phyloP scores from a whole-genome alignment of 2,888 invertebrate genomes.

The Lissocephala sabroskyi region DNA sequence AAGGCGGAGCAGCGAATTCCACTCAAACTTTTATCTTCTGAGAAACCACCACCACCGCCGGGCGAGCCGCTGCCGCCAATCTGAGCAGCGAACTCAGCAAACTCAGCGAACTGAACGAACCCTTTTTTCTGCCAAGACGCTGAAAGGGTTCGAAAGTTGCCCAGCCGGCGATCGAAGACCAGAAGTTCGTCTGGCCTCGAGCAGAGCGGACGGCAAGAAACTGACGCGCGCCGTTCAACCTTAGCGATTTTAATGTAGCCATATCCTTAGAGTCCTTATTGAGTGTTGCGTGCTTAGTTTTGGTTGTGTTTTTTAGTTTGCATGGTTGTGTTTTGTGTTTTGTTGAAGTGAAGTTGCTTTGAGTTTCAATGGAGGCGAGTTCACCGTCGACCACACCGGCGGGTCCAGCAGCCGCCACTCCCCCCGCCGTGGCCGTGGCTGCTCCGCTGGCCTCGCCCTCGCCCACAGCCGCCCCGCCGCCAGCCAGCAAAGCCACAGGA shows the following conservation, averaged over 20 bases:
- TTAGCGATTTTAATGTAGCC: background rate
- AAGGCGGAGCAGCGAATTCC: too few relatives aligned
- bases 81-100: too few relatives aligned
- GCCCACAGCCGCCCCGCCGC: too few relatives aligned
- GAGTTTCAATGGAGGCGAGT: conserved; percentile 38
- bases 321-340: too few relatives aligned
- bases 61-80: conserved; percentile 5
- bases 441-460: conserved; percentile 16
- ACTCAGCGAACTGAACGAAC: too few relatives aligned
- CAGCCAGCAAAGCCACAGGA: conserved; percentile 24
- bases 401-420: conserved; percentile 15
- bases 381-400: conserved; percentile 33
- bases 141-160: conserved; percentile 57
- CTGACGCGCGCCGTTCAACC: conserved; percentile 20
- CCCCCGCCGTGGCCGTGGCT: too few relatives aligned
- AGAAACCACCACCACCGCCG: background rate
- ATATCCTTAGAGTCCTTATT: conserved; percentile 14
- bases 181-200: conserved; percentile 72
- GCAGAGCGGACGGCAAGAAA: conserved; percentile 66
- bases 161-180: conserved; percentile 51
- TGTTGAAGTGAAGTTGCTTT: conserved; percentile 6
- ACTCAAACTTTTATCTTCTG: too few relatives aligned
- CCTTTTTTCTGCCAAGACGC: conserved; percentile 8
- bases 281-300: conserved; percentile 48
- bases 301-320: conserved; percentile 25